These are phyloP conservation scores for Cabera pusaria DNA, from an alignment of 2,888 invertebrate species.

Conservation along the genomic window DNA sequence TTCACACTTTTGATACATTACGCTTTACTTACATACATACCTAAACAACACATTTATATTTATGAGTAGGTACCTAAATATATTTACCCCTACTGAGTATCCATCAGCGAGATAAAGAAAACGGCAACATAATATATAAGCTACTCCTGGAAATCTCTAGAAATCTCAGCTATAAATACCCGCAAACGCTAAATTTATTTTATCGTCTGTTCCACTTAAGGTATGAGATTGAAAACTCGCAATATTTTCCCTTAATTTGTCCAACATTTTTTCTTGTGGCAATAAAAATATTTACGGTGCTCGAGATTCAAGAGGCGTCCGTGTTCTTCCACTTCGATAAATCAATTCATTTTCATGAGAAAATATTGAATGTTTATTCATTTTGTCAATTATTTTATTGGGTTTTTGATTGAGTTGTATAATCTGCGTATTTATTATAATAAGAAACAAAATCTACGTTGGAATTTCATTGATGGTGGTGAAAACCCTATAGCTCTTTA, in stretches of 20 bases:
- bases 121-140: constrained; percentile 31
- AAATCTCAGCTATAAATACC: constrained; percentile 79
- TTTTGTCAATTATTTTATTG: constrained; percentile 30
- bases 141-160: constrained; percentile 58
- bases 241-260: constrained; percentile 72
- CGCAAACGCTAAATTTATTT: constrained; percentile 78
- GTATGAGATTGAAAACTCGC: constrained; percentile 79
- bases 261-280: constrained; percentile 67
- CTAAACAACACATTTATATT: too few relatives aligned
- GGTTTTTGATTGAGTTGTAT: constrained; percentile 15
- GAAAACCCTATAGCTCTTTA: too few relatives aligned
- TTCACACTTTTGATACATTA: too few relatives aligned
- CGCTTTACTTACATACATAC: too few relatives aligned
- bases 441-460: too few relatives aligned
- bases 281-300: constrained; percentile 79
- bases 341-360: constrained; percentile 75
- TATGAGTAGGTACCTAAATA: neutral
- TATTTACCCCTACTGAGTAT: constrained; percentile 30
- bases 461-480: too few relatives aligned
- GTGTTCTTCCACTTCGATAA: constrained; percentile 61
- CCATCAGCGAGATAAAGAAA: constrained; percentile 48
- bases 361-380: constrained; percentile 49
- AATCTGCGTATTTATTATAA: too few relatives aligned
- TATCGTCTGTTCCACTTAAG: constrained; percentile 80
- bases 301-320: constrained; percentile 65